Base-by-base conservation (phyloP, 2,113 vertebrate genomes). In the Cichladusa arquata region DNA sequence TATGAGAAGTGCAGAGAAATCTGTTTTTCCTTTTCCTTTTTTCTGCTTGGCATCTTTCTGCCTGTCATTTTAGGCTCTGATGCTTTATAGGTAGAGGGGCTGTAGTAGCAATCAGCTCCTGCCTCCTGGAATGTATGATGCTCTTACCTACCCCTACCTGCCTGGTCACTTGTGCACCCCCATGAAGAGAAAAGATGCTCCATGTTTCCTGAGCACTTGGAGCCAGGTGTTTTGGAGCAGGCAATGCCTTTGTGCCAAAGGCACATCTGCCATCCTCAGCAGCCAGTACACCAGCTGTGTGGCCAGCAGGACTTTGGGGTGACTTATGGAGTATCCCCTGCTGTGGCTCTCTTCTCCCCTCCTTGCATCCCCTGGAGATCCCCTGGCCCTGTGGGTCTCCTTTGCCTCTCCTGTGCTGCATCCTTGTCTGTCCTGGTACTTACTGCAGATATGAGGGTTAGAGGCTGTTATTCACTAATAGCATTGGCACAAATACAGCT, bases 161-260 rank as follows among this genome's bases (percentile, higher is more conserved):
- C n/a, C 64, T 34, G 51, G 8, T 51, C 19, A 44, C 47, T 73
- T 54, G 9, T 29, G 20, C 14, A 11, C 12, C 19, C 11, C 22
- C 24, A 48, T 31, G 50, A 65, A 69, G 40, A 66, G 34, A 60
- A 6, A 11, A 69, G 51, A 33, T 76, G 33, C 28, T n/a, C 26
- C 20, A 4, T 0, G 0, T 38, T 72, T 40, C 19, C 36, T 8
- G 11, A 57, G 31, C 0, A 0, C n/a, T 69, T 5, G 4, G 60
- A 74, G 19, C 22, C 9, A 57, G 61, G 22, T 26, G 22, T 33
- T 84, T 70, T 38, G 38, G 13, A 18, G 9, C 45, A 70, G 54
- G 18, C n/a, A 24, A 3, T 36, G n/a, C 24, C 31, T 56, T 54
- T 67, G 36, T 76, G 64, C 36, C 3, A 2, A n/a, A n/a, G n/a